Conservation (phyloP, 2,888 invertebrate genomes). For the Zhuqinia jingwanae region DNA sequence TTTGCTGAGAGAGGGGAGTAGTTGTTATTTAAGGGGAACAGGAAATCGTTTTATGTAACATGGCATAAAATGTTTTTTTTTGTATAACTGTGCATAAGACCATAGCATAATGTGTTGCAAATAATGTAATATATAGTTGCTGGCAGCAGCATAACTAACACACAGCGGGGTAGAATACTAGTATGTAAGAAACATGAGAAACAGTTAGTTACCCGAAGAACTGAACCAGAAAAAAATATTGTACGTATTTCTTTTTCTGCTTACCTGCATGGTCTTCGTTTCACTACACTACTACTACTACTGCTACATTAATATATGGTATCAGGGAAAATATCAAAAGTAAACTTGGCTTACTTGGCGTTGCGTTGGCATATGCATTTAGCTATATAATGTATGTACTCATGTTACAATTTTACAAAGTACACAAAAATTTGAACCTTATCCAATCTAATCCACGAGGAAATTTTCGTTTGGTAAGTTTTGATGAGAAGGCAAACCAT, state of each 20-base stretch:
- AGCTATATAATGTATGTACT: not conserved
- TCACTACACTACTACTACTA: conserved; percentile 9
- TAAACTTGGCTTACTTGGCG: not conserved
- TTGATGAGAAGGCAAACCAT: not conserved
- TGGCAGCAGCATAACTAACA: not conserved
- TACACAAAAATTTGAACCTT: not conserved
- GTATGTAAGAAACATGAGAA: conserved; percentile 18
- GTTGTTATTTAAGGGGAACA: conserved; percentile 29
- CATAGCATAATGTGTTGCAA: too few species aligned
- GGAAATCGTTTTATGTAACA: conserved; percentile 39
- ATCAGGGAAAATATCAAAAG: not conserved
- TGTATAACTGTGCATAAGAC: conserved; percentile 35
- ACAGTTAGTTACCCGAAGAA: conserved; percentile 43
- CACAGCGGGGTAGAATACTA: conserved; percentile 24
- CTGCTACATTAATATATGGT: conserved; percentile 21
- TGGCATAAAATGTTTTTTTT: not conserved
- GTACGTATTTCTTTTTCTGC: conserved; percentile 1
- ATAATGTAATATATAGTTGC: not conserved
- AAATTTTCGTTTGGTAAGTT: conserved; percentile 6
- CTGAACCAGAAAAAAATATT: conserved; percentile 26
- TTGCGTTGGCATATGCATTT: too few species aligned
- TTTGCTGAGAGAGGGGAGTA: conserved; percentile 35
- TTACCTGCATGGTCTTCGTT: too few species aligned
- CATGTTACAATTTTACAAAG: conserved; percentile 2
- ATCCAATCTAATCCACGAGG: conserved; percentile 20